phyloP scores from a whole-genome alignment of 2,113 vertebrate species.

The Hippotragus niger region DNA sequence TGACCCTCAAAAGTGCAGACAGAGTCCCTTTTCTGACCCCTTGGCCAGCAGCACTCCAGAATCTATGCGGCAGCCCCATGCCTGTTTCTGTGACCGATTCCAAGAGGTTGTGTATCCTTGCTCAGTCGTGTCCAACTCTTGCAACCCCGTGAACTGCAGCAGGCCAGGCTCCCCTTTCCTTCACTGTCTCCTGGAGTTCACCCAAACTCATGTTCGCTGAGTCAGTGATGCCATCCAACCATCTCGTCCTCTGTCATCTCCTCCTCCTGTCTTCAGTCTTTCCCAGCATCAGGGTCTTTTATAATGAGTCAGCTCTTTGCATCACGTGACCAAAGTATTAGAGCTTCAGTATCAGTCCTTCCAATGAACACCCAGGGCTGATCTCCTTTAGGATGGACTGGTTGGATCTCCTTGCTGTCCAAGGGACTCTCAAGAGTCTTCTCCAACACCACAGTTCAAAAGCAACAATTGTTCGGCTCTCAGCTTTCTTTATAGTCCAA shows the following conservation, averaged over 20 bases:
- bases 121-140: background rate
- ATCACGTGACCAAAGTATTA: background rate
- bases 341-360: background rate
- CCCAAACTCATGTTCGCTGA: background rate
- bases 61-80: background rate
- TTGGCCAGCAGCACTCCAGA: background rate
- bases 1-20: background rate
- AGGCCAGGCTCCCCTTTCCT: background rate
- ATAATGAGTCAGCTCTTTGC: background rate
- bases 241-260: background rate
- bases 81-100: background rate
- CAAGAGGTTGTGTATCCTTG: background rate
- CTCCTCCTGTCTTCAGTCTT: background rate
- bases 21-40: background rate
- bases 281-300: background rate
- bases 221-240: background rate
- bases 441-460: background rate
- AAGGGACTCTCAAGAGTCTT: background rate
- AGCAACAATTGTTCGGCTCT: rapidly evolving
- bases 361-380: background rate
- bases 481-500: background rate
- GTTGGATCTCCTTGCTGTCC: background rate
- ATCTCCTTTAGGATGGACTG: background rate
- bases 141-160: background rate
- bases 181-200: background rate